Conservation (phyloP, 2,888 invertebrate species). For the Lepidochrysops patricia region DNA sequence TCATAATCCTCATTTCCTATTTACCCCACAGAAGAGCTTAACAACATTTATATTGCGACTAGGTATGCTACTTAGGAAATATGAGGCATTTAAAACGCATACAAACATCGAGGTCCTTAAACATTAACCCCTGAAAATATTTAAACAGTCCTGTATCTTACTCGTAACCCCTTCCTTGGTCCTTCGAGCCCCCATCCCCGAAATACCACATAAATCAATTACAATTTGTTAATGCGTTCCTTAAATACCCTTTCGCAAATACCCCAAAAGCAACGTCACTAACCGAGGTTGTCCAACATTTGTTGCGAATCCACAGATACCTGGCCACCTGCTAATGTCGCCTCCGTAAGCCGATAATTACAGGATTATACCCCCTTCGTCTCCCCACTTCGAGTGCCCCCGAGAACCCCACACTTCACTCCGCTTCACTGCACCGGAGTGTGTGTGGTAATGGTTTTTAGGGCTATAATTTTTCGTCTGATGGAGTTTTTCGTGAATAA, state of each 20-base stretch:
- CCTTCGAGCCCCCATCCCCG: constrained; percentile 31
- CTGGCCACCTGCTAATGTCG: constrained; percentile 60
- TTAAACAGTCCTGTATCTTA: neutral
- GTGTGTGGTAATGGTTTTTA: constrained; percentile 66
- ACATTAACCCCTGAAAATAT: constrained; percentile 6
- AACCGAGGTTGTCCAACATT: constrained; percentile 25
- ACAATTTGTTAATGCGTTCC: constrained; percentile 26
- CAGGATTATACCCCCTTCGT: constrained; percentile 56
- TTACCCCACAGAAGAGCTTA: neutral
- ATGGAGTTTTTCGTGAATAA: constrained; percentile 51
- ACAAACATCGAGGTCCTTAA: neutral
- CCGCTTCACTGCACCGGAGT: constrained; percentile 58
- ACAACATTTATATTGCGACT: no score
- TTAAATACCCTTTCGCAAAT: neutral
- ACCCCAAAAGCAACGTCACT: neutral
- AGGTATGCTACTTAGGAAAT: no score
- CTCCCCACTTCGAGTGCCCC: constrained; percentile 32
- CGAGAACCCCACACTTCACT: constrained; percentile 45
- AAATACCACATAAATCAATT: constrained; percentile 53
- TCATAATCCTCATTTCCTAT: neutral
- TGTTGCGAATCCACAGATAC: constrained; percentile 33
- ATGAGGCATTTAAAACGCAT: no score
- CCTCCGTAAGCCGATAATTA: constrained; percentile 73
- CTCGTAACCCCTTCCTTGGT: constrained; percentile 21
- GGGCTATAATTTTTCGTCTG: constrained; percentile 62